Evolutionary conservation across 2,113 vertebrate species (phyloP).

Genomic region (Nyctibius bracteatus): DNA sequence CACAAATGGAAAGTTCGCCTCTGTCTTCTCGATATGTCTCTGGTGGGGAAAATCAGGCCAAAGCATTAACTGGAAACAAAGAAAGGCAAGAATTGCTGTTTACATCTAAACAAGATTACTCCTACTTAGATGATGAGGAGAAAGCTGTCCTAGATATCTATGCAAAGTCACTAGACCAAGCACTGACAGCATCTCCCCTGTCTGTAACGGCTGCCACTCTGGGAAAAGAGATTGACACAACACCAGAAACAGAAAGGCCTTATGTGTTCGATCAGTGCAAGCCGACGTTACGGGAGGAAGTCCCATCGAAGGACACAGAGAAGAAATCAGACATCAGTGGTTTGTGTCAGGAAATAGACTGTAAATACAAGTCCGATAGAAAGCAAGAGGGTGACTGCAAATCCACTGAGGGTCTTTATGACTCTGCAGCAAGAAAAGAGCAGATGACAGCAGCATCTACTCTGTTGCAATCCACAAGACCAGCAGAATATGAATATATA

Average conservation of each 20-base stretch:
- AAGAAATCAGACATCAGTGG: background rate
- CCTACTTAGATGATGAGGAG: conserved; percentile 7
- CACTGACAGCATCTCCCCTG: background rate
- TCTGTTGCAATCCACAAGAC: background rate
- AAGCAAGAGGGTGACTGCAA: background rate
- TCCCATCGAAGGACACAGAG: background rate
- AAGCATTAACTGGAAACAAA: background rate
- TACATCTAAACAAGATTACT: background rate
- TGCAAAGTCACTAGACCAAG: conserved; percentile 17
- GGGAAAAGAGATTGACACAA: background rate
- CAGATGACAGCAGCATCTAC: background rate
- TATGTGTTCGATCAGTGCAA: background rate
- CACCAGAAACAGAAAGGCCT: background rate
- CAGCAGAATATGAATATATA: background rate
- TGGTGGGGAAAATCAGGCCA: background rate
- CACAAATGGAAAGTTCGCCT: background rate
- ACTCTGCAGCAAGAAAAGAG: background rate
- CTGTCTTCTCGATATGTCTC: background rate
- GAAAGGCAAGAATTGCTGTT: background rate
- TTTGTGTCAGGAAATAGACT: background rate
- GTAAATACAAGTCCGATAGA: background rate
- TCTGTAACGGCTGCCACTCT: background rate
- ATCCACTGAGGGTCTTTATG: background rate
- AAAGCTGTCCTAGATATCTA: conserved; percentile 1
- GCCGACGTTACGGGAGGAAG: background rate